Base-by-base conservation (phyloP, 2,113 vertebrate species). In the Dunckerocampus dactyliophorus region DNA sequence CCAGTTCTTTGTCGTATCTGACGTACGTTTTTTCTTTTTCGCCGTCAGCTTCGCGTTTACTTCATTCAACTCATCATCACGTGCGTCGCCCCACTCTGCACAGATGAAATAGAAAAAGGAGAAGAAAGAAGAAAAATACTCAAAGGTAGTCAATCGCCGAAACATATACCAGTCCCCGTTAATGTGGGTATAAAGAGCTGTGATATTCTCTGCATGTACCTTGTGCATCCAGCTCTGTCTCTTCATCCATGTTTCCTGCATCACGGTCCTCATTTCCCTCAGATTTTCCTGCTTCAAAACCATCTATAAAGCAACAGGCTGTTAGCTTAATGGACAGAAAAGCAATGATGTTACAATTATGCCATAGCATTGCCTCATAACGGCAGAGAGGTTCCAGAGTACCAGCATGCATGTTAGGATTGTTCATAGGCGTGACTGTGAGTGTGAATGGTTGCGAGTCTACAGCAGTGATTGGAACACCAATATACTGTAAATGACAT, bases 191-290 rank as follows among this genome's bases (percentile, higher is more conserved):
- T 59, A 15, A 10, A 54, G 1, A 22, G 15, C 15, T 0, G 0
- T 8, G 22, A 4, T 17, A 20, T 42, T 37, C 62, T 59, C 12
- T 62, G 3, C 1, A 14, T 13, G 12, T 64, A 75, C 66, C 75
- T 37, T 1, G 61, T 61, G 5, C 28, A 45, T 3, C 6, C 19
- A 24, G 7, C 51, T 62, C 28, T 24, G 6, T 50, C 8, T 46
- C 19, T 51, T n/a, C 37, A 15, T 67, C 19, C 17, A 11, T 22
- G 39, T 20, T 2, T 61, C 8, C 49, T 22, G 46, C 62, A 43
- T 71, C 43, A 39, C 13, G 20, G 34, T 62, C 48, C 2, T 69
- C 47, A 12, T 20, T 53, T 5, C 62, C 69, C 21, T 67, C 59
- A 22, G 1, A 62, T 45, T 47, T 3, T 56, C 34, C 54, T 24